Percentiles rank a stretch among this genome's conserved stretches.
These are phyloP conservation scores for Pterostichus niger DNA, from an alignment of 2,888 invertebrate species.

Conservation along the genomic window DNA sequence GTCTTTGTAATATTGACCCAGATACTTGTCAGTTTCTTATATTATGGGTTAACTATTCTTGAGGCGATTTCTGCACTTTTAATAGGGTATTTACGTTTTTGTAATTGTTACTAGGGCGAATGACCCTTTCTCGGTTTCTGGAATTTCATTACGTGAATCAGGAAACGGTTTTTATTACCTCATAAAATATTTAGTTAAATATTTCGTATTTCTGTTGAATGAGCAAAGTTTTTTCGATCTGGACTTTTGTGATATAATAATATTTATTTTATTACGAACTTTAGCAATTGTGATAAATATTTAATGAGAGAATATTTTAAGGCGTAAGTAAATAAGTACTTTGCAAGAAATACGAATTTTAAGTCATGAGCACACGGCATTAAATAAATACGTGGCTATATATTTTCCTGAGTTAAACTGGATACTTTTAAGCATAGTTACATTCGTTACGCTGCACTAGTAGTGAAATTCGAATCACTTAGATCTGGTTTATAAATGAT, in stretches of 20 bases:
- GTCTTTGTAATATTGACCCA: no score
- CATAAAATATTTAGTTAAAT: conserved; percentile 42
- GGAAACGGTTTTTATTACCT: conserved; percentile 45
- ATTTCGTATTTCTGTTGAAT: conserved; percentile 20
- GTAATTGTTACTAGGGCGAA: conserved; percentile 36
- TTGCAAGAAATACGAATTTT: no score
- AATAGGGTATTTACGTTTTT: conserved; percentile 51
- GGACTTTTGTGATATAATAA: neutral
- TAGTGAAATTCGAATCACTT: no score
- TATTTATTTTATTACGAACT: conserved; percentile 3
- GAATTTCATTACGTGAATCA: conserved; percentile 57
- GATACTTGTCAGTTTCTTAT: neutral
- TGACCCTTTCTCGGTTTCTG: neutral
- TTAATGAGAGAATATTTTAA: neutral
- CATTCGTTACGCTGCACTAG: no score
- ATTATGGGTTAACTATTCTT: no score
- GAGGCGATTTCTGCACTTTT: conserved; percentile 28
- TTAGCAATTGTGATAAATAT: conserved; percentile 14
- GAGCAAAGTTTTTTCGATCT: conserved; percentile 20
- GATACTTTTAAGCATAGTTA: no score
- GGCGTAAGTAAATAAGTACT: no score
- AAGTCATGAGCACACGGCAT: neutral
- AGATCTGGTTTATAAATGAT: no score
- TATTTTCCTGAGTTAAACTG: no score
- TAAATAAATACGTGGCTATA: neutral